Base-by-base conservation (phyloP, 1,140 invertebrate genomes). In the Nephotettix cincticeps region DNA sequence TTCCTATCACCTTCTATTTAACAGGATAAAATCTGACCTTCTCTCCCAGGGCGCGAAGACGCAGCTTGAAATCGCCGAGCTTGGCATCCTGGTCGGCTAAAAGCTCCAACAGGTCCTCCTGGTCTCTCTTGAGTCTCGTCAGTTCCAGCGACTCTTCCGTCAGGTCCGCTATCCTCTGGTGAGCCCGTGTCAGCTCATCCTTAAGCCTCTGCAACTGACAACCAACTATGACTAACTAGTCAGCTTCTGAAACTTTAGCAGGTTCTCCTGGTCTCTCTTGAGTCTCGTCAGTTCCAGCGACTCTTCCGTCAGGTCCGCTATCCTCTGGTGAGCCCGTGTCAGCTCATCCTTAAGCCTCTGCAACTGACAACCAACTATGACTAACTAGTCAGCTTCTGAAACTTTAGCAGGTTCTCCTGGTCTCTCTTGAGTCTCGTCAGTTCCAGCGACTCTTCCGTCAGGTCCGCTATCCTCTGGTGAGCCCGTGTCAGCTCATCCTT, bases 241-340 rank as follows among this genome's bases (percentile, higher is more conserved):
- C 93, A 1, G 91, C 89, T 40, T 98, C n/a, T n/a, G 82, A 64
- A 98, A 80, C 76, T 93, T 89, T 19, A 98, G 81, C 72, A 97
- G 81, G 83, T 97, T 93, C 75, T 97, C 95, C 80, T 97, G 95
- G 79, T 98, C 95, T 78, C 92, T 95, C 78, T 87, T 89, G 47
- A 94, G 78, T 72, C 84, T 87, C 29, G 90, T 87, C 70, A 95
- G 77, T 72, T 95, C 88, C 0, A 79, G 78, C 21, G 64, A 40
- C 21, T 75, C 79, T 78, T 76, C 82, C 76, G 68, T 80, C 77
- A 23, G 72, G 70, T 28, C 76, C 74, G 71, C 32, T 78, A 74
- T 77, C 72, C 61, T 78, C 61, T 71, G 73, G 14, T 71, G 63
- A 51, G 40, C 63, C 17, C 67, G 47, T 51, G 17, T 72, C 30